phyloP scores from a whole-genome alignment of 2,888 invertebrate genomes.

The Pollenia angustigena region DNA sequence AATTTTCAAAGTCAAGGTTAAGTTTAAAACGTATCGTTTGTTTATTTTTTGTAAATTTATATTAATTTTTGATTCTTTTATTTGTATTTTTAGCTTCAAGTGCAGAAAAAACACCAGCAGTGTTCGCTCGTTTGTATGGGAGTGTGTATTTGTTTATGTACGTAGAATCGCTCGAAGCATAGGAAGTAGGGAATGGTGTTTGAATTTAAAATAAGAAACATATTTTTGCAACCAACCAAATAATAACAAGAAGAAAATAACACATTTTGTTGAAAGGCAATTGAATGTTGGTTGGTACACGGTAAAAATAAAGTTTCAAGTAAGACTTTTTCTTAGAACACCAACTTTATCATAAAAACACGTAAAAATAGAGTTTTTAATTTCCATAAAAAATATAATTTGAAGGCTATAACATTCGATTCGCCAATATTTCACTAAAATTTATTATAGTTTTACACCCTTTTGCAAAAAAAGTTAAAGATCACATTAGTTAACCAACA shows the following conservation, averaged over 20 bases:
- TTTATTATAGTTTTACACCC: no score
- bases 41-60: conserved; percentile 75
- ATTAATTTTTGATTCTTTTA: conserved; percentile 61
- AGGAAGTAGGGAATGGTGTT: conserved; percentile 70
- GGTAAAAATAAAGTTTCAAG: conserved; percentile 8
- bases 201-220: conserved; percentile 71
- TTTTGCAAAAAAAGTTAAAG: no score
- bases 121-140: not conserved
- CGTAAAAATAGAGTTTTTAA: no score
- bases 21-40: conserved; percentile 76
- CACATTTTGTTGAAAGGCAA: conserved; percentile 39
- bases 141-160: conserved; percentile 24
- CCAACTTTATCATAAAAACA: no score
- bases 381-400: no score
- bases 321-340: no score
- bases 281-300: conserved; percentile 56
- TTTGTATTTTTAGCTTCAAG: conserved; percentile 68
- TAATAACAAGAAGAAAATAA: conserved; percentile 31
- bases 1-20: conserved; percentile 81
- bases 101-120: conserved; percentile 47
- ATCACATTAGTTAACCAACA: no score
- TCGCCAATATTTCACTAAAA: no score
- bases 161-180: conserved; percentile 62
- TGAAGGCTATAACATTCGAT: no score
- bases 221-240: conserved; percentile 59